phyloP scores from a whole-genome alignment of 64 coral and sea anemone genomes.

The Pocillopora verrucosa region DNA sequence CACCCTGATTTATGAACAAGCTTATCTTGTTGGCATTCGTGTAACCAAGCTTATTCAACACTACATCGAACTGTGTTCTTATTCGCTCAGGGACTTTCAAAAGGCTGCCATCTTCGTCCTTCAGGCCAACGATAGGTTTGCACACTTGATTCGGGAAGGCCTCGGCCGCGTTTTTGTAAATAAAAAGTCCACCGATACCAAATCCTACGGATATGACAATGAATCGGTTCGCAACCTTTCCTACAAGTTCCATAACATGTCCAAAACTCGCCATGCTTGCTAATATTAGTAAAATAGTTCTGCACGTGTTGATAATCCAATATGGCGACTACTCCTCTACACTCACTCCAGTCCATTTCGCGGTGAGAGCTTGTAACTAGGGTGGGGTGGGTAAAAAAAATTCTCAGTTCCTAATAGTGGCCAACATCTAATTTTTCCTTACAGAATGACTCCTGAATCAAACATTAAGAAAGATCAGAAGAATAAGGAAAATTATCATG shows the following conservation, averaged over 20 bases:
- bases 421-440: too few relatives aligned
- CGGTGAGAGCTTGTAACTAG: too few relatives aligned
- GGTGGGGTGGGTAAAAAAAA: too few relatives aligned
- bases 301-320: neutral
- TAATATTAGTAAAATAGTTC: neutral
- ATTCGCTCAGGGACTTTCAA: slow-evolving; percentile 49
- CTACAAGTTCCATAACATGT: slow-evolving; percentile 44
- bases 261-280: neutral
- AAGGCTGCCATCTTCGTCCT: slow-evolving; percentile 35
- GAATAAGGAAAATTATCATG: too few relatives aligned
- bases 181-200: slow-evolving; percentile 77
- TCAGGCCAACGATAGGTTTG: slow-evolving; percentile 37
- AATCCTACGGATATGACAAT: slow-evolving; percentile 78
- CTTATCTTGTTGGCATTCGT: slow-evolving; percentile 53
- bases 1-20: slow-evolving; percentile 77
- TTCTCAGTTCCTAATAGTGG: too few relatives aligned
- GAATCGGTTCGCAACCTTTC: slow-evolving; percentile 69
- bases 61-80: slow-evolving; percentile 48
- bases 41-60: slow-evolving; percentile 52
- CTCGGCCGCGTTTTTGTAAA: slow-evolving; percentile 70
- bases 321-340: neutral
- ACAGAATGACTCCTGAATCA: too few relatives aligned
- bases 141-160: slow-evolving; percentile 70
- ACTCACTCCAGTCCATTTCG: too few relatives aligned
- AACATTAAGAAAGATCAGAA: too few relatives aligned